Evolutionary conservation across 2,888 invertebrate species (phyloP).

Genomic region (Eretmocerus hayati): DNA sequence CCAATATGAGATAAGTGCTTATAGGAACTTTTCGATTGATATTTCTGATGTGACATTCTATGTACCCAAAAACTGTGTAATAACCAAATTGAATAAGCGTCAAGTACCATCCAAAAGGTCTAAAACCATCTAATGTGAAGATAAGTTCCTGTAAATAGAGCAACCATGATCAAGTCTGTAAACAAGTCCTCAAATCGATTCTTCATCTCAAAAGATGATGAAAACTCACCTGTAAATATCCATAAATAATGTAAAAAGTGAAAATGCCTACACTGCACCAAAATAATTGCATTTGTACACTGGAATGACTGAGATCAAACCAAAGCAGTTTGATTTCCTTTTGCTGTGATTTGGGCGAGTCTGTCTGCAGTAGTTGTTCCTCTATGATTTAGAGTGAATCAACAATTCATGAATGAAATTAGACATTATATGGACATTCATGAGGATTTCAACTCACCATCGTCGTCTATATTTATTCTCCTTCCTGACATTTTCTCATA

Average conservation of each 20-base stretch:
- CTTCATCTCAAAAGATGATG: not conserved
- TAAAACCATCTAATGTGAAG: conserved; percentile 83
- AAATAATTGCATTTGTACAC: conserved; percentile 64
- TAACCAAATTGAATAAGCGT: conserved; percentile 87
- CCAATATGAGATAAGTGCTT: conserved; percentile 71
- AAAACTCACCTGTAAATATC: conserved; percentile 64
- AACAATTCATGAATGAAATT: no score
- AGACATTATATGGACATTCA: no score
- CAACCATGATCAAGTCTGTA: not conserved
- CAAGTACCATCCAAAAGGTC: conserved; percentile 85
- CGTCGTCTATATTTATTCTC: no score
- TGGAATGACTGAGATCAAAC: conserved; percentile 63
- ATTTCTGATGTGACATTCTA: conserved; percentile 62
- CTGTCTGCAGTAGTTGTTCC: no score
- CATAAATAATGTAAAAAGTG: conserved; percentile 81
- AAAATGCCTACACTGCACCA: conserved; percentile 76
- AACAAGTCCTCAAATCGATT: not conserved
- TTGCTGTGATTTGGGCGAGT: no score
- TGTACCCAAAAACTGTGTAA: conserved; percentile 72
- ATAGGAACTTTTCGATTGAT: conserved; percentile 71
- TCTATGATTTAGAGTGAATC: no score
- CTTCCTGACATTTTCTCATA: no score
- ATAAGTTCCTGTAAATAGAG: conserved; percentile 64
- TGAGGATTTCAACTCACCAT: no score
- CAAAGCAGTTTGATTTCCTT: conserved; percentile 60